phyloP scores from a whole-genome alignment of 1,140 invertebrate species.

The fruit fly (Drosophila melanogaster) region Release_6_plus_ISO1_MT NC_004354.4:1592501-1593000 shows the following conservation, averaged over 20 bases:
- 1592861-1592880: constrained; percentile 51
- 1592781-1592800: constrained; percentile 65
- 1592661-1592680: constrained; percentile 55
- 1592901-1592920: neutral
- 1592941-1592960: constrained; percentile 5
- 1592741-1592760: constrained; percentile 56
- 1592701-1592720: neutral
- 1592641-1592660: constrained; percentile 70
- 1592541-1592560: constrained; percentile 24
- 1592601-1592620: neutral
- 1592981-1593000: too few relatives aligned
- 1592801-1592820: neutral
- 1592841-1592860: constrained; percentile 42
- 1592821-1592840: too few relatives aligned
- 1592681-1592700: constrained; percentile 42
- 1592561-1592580: constrained; percentile 31
- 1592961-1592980: constrained; percentile 26
- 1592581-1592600: constrained; percentile 6
- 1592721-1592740: constrained; percentile 12
- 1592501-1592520: constrained; percentile 49
- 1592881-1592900: neutral
- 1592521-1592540: constrained; percentile 20
- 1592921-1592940: neutral
- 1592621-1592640: constrained; percentile 8
- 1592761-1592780: constrained; percentile 67